A percentile compares a stretch with the other conserved stretches of the same genome.
Evolutionary conservation across 2,888 invertebrate genomes (phyloP).

Genomic region (Agrochola lychnidis): DNA sequence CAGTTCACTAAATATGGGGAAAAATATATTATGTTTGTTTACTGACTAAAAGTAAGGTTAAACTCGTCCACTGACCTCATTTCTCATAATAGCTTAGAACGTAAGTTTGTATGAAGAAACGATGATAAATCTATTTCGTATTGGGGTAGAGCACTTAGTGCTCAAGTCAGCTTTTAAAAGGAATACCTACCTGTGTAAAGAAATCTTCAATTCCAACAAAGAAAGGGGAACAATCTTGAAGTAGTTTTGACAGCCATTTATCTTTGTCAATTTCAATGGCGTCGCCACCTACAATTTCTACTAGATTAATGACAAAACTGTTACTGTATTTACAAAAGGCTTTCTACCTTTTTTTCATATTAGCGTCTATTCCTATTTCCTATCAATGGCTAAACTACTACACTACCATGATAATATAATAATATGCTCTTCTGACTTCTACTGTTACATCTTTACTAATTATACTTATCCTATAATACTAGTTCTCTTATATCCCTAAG

Average conservation of each 20-base stretch:
- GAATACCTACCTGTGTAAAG: constrained; percentile 18
- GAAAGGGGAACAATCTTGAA: constrained; percentile 18
- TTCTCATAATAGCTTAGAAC: constrained; percentile 20
- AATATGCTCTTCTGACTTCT: neutral
- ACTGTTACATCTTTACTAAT: neutral
- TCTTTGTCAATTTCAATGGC: constrained; percentile 45
- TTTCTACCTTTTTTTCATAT: neutral
- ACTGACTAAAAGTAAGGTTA: constrained; percentile 10
- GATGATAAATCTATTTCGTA: constrained; percentile 47
- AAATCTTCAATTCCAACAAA: constrained; percentile 30
- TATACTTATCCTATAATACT: neutral
- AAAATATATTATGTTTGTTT: neutral
- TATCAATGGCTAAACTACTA: neutral
- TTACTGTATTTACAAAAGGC: constrained; percentile 5
- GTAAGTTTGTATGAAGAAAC: constrained; percentile 20
- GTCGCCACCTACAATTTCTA: constrained; percentile 23
- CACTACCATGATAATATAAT: neutral
- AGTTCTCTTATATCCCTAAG: neutral
- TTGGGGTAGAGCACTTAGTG: constrained; percentile 42
- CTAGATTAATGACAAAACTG: constrained; percentile 44
- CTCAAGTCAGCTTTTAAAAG: constrained; percentile 31
- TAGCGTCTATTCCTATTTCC: neutral
- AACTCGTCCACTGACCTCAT: constrained; percentile 23
- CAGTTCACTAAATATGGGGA: neutral
- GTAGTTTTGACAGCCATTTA: constrained; percentile 55